A percentile compares a stretch with the other conserved stretches of the same genome.
Evolutionary conservation across 1,140 invertebrate species (phyloP).

Genomic region (Drosophila pandora): DNA sequence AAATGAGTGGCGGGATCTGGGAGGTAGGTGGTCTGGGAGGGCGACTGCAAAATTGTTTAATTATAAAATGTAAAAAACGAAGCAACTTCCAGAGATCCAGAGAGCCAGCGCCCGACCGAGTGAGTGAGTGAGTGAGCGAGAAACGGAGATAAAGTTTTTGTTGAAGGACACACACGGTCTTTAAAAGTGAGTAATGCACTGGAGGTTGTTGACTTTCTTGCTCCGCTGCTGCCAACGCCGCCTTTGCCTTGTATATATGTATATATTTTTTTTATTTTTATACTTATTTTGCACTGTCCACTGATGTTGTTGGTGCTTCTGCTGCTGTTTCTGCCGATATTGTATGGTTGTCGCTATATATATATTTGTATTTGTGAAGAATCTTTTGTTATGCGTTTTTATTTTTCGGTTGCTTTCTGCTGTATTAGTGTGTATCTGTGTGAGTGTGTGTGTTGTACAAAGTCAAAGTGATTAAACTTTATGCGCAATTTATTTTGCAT

Average conservation of each 20-base stretch:
- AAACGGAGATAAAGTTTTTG: conserved; percentile 73
- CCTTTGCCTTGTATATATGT: conserved; percentile 30
- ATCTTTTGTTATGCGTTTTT: conserved; percentile 77
- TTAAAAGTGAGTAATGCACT: conserved; percentile 83
- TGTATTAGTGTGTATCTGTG: conserved; percentile 30
- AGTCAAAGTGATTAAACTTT: conserved; percentile 83
- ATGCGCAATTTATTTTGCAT: conserved; percentile 83
- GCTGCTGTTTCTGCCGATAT: conserved; percentile 28
- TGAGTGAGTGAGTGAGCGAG: conserved; percentile 15
- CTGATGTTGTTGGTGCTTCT: conserved; percentile 40
- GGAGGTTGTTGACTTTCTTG: conserved; percentile 75
- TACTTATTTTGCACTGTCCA: conserved; percentile 70
- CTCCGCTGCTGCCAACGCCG: conserved; percentile 21
- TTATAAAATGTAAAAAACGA: conserved; percentile 79
- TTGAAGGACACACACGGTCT: conserved; percentile 83
- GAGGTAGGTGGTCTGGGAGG: conserved; percentile 11
- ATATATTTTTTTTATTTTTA: conserved; percentile 27
- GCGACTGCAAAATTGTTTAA: conserved; percentile 74
- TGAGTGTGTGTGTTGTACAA: conserved; percentile 45
- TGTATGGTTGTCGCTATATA: conserved; percentile 12
- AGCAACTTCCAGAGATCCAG: conserved; percentile 30
- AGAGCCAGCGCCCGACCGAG: conserved; percentile 7
- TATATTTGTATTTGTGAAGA: conserved; percentile 45
- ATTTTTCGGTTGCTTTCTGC: conserved; percentile 58
- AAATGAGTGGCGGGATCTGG: conserved; percentile 24